Evolutionary conservation across 2,888 invertebrate species (phyloP).

Genomic region (Caenorhabditis sinica): DNA sequence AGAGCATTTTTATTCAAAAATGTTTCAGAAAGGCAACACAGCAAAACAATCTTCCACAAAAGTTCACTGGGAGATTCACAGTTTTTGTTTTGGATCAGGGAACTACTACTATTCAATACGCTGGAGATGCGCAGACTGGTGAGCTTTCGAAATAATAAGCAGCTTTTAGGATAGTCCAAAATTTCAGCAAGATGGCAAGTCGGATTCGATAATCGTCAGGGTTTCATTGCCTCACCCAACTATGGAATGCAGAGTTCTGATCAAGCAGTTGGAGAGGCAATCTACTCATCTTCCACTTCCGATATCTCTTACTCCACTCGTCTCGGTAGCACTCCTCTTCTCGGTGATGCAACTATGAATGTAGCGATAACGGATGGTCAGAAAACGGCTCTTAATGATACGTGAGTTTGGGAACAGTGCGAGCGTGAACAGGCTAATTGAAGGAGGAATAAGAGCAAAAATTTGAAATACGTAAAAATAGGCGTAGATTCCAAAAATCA

Average conservation of each 20-base stretch:
- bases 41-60: slow-evolving; percentile 25
- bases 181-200: slow-evolving; percentile 29
- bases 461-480: too few species aligned
- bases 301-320: slow-evolving; percentile 21
- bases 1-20: too few species aligned
- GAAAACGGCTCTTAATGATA: not conserved
- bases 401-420: too few species aligned
- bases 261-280: not conserved
- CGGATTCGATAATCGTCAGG: slow-evolving; percentile 14
- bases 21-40: slow-evolving; percentile 4
- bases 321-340: not conserved
- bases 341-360: not conserved
- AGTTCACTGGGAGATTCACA: slow-evolving; percentile 17
- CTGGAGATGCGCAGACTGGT: too few species aligned
- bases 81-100: slow-evolving; percentile 30
- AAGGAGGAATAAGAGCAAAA: too few species aligned
- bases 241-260: not conserved
- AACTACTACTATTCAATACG: not conserved
- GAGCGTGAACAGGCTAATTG: too few species aligned
- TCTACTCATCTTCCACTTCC: not conserved
- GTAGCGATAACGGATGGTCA: not conserved
- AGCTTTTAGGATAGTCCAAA: too few species aligned
- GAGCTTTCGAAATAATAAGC: too few species aligned
- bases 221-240: slow-evolving; percentile 33
- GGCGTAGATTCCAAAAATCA: too few species aligned